These are phyloP conservation scores for Xestia c-nigrum DNA, from an alignment of 2,888 invertebrate species.

Conservation along the genomic window DNA sequence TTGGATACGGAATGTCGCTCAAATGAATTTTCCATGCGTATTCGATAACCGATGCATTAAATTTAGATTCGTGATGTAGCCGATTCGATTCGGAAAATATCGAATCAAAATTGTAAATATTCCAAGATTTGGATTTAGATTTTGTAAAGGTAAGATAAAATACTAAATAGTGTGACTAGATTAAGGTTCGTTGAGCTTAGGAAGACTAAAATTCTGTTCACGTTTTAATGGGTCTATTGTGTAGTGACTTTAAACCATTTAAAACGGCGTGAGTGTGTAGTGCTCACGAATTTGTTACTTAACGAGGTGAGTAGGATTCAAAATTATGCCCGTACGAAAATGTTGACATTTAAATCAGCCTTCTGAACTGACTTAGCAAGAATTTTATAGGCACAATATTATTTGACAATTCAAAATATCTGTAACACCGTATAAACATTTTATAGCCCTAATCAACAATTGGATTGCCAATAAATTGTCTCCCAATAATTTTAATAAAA, in stretches of 20 bases:
- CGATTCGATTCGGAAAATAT: slow-evolving; percentile 12
- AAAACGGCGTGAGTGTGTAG: slow-evolving; percentile 13
- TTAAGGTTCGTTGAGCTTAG: slow-evolving; percentile 2
- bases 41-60: slow-evolving; percentile 50
- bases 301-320: slow-evolving; percentile 38
- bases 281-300: slow-evolving; percentile 25
- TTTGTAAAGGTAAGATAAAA: not conserved
- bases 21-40: slow-evolving; percentile 62
- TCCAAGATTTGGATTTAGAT: too few relatives aligned
- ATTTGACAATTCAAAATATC: slow-evolving; percentile 5
- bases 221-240: slow-evolving; percentile 52
- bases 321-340: slow-evolving; percentile 25
- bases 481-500: slow-evolving; percentile 9
- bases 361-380: not conserved
- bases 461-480: slow-evolving; percentile 9
- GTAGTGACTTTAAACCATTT: slow-evolving; percentile 23
- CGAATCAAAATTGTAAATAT: not conserved
- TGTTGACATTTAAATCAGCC: slow-evolving; percentile 13
- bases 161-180: slow-evolving; percentile 2
- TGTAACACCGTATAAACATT: not conserved
- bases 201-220: slow-evolving; percentile 31
- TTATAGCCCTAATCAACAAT: slow-evolving; percentile 6
- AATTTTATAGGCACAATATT: not conserved
- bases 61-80: slow-evolving; percentile 21
- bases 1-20: slow-evolving; percentile 71